Conservation (phyloP, 2,797 vertebrate genomes). For the Champsocephalus esox region DNA sequence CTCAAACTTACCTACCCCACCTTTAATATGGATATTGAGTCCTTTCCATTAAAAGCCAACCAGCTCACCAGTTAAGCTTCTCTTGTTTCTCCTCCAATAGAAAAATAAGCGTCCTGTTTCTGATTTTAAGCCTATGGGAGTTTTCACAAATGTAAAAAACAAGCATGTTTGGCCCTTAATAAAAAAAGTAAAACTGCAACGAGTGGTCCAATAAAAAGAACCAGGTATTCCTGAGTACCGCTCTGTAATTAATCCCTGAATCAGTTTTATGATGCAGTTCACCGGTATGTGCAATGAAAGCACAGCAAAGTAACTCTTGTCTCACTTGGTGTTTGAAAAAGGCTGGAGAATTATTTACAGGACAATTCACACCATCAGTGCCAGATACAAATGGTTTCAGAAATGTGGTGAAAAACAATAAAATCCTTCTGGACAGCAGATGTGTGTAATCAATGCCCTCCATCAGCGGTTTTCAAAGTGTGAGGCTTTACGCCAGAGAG, state of each 20-base stretch:
- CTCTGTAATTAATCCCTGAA: conserved; percentile 79
- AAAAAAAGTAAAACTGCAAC: conserved; percentile 68
- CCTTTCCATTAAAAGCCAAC: not conserved
- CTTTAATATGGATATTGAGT: no score
- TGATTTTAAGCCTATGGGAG: conserved; percentile 53
- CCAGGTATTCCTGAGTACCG: conserved; percentile 65
- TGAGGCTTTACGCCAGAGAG: no score
- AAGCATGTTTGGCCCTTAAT: conserved; percentile 61
- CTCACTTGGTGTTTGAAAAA: conserved; percentile 38
- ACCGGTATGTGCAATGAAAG: conserved; percentile 58
- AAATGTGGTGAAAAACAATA: conserved; percentile 41
- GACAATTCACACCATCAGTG: conserved; percentile 43
- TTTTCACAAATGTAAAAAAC: conserved; percentile 62
- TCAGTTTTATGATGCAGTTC: conserved; percentile 74
- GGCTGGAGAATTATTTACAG: conserved; percentile 23
- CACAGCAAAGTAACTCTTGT: conserved; percentile 50
- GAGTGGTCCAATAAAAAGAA: conserved; percentile 71
- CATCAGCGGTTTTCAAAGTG: not conserved
- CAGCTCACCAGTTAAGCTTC: not conserved
- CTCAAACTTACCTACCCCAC: no score
- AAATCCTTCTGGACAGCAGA: conserved; percentile 44
- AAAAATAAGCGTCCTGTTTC: conserved; percentile 40
- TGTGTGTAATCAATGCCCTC: conserved; percentile 22
- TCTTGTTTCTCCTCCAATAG: conserved; percentile 3
- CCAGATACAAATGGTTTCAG: conserved; percentile 41